Conservation (phyloP, 2,797 vertebrate species). For the Xenentodon cancila region DNA sequence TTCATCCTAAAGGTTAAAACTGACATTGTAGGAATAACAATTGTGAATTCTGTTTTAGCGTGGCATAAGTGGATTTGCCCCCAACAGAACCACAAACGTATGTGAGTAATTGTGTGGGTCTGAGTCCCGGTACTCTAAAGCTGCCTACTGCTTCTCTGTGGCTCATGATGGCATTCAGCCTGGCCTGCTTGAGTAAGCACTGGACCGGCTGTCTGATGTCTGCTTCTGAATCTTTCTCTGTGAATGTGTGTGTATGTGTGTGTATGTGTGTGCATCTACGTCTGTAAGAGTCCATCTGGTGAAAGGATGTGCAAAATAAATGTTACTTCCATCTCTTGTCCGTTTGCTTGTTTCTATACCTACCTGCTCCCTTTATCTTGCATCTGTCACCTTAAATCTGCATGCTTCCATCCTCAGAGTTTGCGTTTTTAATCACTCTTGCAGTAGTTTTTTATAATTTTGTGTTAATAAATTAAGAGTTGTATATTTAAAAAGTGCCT, state of each 20-base stretch:
- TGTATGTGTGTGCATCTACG: neutral
- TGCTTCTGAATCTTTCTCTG: constrained; percentile 16
- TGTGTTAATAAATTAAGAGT: constrained; percentile 14
- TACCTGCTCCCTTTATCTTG: constrained; percentile 41
- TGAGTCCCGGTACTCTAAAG: constrained; percentile 37
- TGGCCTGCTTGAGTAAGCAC: constrained; percentile 52
- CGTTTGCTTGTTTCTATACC: constrained; percentile 34
- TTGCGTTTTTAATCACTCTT: neutral
- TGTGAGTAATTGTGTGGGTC: constrained; percentile 29
- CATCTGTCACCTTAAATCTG: constrained; percentile 32
- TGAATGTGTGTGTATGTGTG: constrained; percentile 1
- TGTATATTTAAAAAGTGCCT: neutral
- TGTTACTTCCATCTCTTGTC: constrained; percentile 10
- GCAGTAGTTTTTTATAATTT: neutral
- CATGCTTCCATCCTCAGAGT: constrained; percentile 47
- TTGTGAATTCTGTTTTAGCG: constrained; percentile 27
- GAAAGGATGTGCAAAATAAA: neutral
- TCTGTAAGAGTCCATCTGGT: neutral
- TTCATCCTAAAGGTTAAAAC: no score
- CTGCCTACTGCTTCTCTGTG: constrained; percentile 38
- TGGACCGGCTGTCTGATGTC: constrained; percentile 44
- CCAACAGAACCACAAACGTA: constrained; percentile 52
- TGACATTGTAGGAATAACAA: constrained; percentile 29
- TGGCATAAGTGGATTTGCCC: constrained; percentile 42
- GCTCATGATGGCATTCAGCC: constrained; percentile 51